phyloP scores from a whole-genome alignment of 1,140 invertebrate genomes.

The Asbolus verrucosus region DNA sequence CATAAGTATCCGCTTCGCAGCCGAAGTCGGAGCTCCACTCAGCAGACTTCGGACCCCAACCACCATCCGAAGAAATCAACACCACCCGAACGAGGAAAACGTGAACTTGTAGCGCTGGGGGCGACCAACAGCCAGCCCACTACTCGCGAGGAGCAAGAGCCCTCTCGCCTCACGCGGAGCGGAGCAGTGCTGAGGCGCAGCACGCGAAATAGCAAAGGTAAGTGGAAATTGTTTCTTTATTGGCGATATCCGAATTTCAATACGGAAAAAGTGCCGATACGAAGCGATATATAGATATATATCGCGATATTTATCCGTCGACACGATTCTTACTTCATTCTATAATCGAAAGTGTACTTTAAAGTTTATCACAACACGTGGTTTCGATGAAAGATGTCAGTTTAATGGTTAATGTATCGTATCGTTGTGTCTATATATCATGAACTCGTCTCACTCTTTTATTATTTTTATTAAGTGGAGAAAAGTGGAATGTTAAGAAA shows the following conservation, averaged over 20 bases:
- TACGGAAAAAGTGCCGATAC: too few relatives aligned
- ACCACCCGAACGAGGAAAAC: conserved; percentile 52
- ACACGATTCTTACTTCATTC: too few relatives aligned
- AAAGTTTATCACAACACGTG: too few relatives aligned
- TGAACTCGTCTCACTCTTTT: too few relatives aligned
- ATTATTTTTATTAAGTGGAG: too few relatives aligned
- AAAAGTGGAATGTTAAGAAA: too few relatives aligned
- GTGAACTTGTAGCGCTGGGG: conserved; percentile 62
- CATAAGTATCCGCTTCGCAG: conserved; percentile 67
- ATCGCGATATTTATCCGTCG: too few relatives aligned
- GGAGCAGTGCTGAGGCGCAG: conserved; percentile 64
- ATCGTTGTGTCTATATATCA: too few relatives aligned
- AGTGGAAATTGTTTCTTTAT: conserved; percentile 16
- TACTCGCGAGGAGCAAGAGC: conserved; percentile 57
- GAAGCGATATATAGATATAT: too few relatives aligned
- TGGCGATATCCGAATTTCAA: neutral
- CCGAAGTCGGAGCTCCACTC: conserved; percentile 48
- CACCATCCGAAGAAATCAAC: conserved; percentile 43
- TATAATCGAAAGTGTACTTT: too few relatives aligned
- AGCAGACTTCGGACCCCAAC: neutral
- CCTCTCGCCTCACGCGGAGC: conserved; percentile 59
- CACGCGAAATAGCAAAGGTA: conserved; percentile 65
- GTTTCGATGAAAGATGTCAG: too few relatives aligned
- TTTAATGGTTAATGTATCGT: too few relatives aligned
- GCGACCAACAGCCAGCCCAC: conserved; percentile 57